A percentile compares a stretch with the other conserved stretches of the same genome.
These are phyloP conservation scores for Helogale parvula DNA, from an alignment of 2,113 vertebrate species.

Conservation along the genomic window DNA sequence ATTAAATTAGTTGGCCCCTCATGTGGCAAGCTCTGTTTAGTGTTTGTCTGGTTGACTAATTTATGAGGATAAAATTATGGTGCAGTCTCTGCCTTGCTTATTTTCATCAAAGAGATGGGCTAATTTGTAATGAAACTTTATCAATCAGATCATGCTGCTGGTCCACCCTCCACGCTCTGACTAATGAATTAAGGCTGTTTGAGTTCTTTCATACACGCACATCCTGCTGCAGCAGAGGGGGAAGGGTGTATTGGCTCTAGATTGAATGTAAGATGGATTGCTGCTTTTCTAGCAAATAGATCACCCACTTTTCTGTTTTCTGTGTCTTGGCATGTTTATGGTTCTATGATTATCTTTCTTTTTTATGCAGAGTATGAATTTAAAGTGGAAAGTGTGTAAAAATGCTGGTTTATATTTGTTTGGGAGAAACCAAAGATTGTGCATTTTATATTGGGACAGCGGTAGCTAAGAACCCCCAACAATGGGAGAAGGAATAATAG, in stretches of 20 bases:
- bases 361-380: slow-evolving; percentile 33
- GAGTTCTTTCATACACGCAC: not conserved
- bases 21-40: slow-evolving; percentile 65
- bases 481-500: slow-evolving; percentile 77
- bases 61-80: slow-evolving; percentile 69
- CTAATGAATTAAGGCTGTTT: slow-evolving; percentile 31
- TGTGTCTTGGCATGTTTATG: slow-evolving; percentile 49
- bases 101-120: slow-evolving; percentile 75
- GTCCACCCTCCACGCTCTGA: not conserved
- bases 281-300: slow-evolving; percentile 47
- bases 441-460: slow-evolving; percentile 65
- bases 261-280: not conserved
- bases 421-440: slow-evolving; percentile 52
- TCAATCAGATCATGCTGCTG: slow-evolving; percentile 55
- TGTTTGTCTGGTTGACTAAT: slow-evolving; percentile 71
- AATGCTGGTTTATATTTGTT: slow-evolving; percentile 64
- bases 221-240: not conserved
- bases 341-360: slow-evolving; percentile 52
- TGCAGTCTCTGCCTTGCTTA: slow-evolving; percentile 69
- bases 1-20: slow-evolving; percentile 67
- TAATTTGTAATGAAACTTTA: slow-evolving; percentile 71
- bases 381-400: slow-evolving; percentile 47
- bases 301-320: slow-evolving; percentile 30
- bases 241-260: not conserved
- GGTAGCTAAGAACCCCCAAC: slow-evolving; percentile 75